Base-by-base conservation (phyloP, 2,113 vertebrate species). In the Muscicapa adusta region DNA sequence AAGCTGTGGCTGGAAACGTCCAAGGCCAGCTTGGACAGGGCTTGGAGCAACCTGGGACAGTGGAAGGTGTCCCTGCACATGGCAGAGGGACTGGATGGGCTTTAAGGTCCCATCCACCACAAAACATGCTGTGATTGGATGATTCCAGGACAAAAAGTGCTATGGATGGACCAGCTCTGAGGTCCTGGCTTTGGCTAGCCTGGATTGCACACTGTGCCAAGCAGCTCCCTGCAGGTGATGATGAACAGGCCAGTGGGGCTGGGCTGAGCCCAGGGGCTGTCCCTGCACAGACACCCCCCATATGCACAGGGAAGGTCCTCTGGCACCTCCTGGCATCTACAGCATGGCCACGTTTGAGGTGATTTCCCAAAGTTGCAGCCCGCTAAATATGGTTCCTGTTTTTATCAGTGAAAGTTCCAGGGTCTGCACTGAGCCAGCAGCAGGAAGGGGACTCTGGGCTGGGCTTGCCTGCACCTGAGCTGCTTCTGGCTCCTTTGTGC, bases 161-260 rank as follows among this genome's bases (percentile, higher is more conserved):
- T 38, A 14, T 16, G 74, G 33, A 58, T 1, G 8, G 42, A 42
- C 16, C 22, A 43, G 43, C 24, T 47, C 57, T 0, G 0, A 38
- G 38, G 11, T 19, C 33, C 22, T 54, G 57, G 12, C 48, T 43
- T 16, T 28, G 61, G 17, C 54, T 42, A 83, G 24, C 65, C n/a
- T 62, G 33, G 20, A 25, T 2, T 17, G 33, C 33, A 10, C 40
- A 24, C 29, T 31, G 58, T 7, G 19, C 17, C 47, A 31, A 25
- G 26, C 26, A 73, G 42, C 1, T 67, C 51, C 45, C 26, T 70
- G 63, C 51, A 58, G 58, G 5, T 20, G 70, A 20, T 0, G 3
- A n/a, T 5, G 33, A 29, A 8, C 1, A 2, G 60, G 40, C 38
- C 38, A 43, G 47, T 13, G 4, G 57, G 57, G 80, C 56, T 61